A percentile compares a stretch with the other conserved stretches of the same genome.
phyloP scores from a whole-genome alignment of 2,888 invertebrate species.

The Lasioglossum oenotherae region DNA sequence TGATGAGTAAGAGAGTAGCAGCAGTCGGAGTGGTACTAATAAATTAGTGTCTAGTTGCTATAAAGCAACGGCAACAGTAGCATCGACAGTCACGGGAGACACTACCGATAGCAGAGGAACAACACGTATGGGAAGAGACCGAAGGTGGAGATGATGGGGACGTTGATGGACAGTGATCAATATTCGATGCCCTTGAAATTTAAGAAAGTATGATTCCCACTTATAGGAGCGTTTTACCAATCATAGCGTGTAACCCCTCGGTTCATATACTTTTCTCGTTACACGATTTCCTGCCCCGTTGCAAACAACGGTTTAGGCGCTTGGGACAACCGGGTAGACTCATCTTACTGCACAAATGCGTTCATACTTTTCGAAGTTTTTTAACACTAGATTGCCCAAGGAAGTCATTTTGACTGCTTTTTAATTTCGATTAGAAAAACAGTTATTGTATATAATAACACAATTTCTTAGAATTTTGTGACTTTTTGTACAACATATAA shows the following conservation, averaged over 20 bases:
- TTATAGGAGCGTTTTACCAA: not conserved
- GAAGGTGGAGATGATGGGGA: conserved; percentile 20
- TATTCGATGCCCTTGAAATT: conserved; percentile 17
- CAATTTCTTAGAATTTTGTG: too few species aligned
- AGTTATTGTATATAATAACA: too few species aligned
- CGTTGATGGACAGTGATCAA: conserved; percentile 21
- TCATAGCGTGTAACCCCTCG: not conserved
- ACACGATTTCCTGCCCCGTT: not conserved
- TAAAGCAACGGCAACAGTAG: conserved; percentile 67
- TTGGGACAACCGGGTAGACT: not conserved
- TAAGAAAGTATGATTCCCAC: conserved; percentile 11
- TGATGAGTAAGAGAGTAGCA: conserved; percentile 77
- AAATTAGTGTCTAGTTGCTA: conserved; percentile 80
- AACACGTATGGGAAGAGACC: conserved; percentile 28
- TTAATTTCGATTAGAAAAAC: too few species aligned
- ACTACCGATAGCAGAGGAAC: conserved; percentile 43
- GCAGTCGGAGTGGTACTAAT: conserved; percentile 78
- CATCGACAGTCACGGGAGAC: conserved; percentile 42
- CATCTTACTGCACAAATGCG: not conserved
- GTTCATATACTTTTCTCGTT: not conserved
- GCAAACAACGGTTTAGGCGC: not conserved
- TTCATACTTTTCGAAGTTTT: not conserved
- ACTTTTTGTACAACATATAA: too few species aligned
- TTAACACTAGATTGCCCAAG: too few species aligned
- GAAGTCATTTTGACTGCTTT: too few species aligned